phyloP scores from a whole-genome alignment of 2,797 vertebrate genomes.

The Limnodromus scolopaceus region DNA sequence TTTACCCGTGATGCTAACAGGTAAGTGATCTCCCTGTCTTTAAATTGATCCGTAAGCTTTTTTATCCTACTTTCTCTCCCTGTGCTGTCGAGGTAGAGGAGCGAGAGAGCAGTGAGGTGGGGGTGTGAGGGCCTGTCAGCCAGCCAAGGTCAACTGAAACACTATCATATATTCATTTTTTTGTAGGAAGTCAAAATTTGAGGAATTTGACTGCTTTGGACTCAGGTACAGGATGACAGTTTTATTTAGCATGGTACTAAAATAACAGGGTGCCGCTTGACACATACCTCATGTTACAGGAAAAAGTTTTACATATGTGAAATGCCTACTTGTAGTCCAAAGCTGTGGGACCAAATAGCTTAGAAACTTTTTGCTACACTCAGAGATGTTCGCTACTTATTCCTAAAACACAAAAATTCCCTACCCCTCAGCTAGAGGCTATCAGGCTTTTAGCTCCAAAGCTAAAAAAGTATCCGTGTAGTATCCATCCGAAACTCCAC shows the following conservation, averaged over 20 bases:
- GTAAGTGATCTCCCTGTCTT: not conserved
- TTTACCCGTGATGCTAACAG: not conserved
- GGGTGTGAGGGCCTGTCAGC: not conserved
- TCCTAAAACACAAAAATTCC: not conserved
- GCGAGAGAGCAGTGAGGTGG: not conserved
- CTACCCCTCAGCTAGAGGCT: not conserved
- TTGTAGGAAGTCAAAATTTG: not conserved
- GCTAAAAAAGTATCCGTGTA: not conserved
- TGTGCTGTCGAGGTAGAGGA: not conserved
- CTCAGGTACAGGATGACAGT: not conserved
- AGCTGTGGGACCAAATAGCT: not conserved
- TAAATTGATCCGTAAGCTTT: not conserved
- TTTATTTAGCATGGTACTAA: not conserved
- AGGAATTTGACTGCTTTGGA: not conserved
- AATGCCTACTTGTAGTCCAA: not conserved
- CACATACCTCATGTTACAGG: not conserved
- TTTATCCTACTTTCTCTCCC: rapidly evolving
- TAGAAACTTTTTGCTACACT: not conserved
- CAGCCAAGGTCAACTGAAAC: not conserved
- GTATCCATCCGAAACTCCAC: not conserved
- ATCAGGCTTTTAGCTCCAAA: not conserved
- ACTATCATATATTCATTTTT: not conserved
- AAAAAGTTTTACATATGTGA: not conserved
- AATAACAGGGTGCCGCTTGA: not conserved
- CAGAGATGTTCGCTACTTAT: not conserved